Evolutionary conservation across 2,888 invertebrate species (phyloP), one percentile per base, ranked within the genome.

Genomic region (Drosophila pullipes): DNA sequence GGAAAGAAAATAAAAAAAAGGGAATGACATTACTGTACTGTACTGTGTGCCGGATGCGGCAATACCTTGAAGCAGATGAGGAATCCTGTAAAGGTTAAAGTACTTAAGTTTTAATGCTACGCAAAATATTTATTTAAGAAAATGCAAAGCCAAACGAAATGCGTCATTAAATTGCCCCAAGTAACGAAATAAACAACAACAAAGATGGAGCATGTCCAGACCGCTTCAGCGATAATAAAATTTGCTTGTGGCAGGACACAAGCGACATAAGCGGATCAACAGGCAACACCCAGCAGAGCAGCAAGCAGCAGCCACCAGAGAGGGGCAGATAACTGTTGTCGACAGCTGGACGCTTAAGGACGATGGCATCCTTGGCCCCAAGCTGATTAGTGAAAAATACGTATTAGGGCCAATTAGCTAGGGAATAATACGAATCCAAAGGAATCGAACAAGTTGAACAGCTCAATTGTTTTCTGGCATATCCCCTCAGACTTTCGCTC

Each of bases 251-350:
- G 72, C 85, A 74, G 53, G 57, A 70, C 74, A 47, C 31, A 58
- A 68, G 73, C 64, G 73, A 68, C 57, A 69, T 82, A 81, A 88
- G 81, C 85, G 50, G 82, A 82, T 83, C 83, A 85, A 75, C 74
- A 75, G 73, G 74, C 73, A 55, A 25, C 37, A 28, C 0, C 11
- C 37, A 18, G 16, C 9, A 47, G 16, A 47, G 47, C 16, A 25
- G 25, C 47, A 25, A 4, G 41, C 10, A 30, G 63, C 44, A 39
- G n/a, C 13, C 30, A n/a, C 22, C 16, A 25, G 41, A 53, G 35
- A 44, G 57, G 33, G 18, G 10, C 7, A 35, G 22, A 30, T n/a
- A 35, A 16, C 41, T 66, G 57, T 25, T 25, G 66, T n/a, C 39
- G 16, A 33, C 65, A 55, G 47, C 35, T 11, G 28, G 3, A 10